phyloP scores from a whole-genome alignment of 1,140 invertebrate genomes.

The Gryllus bimaculatus region DNA sequence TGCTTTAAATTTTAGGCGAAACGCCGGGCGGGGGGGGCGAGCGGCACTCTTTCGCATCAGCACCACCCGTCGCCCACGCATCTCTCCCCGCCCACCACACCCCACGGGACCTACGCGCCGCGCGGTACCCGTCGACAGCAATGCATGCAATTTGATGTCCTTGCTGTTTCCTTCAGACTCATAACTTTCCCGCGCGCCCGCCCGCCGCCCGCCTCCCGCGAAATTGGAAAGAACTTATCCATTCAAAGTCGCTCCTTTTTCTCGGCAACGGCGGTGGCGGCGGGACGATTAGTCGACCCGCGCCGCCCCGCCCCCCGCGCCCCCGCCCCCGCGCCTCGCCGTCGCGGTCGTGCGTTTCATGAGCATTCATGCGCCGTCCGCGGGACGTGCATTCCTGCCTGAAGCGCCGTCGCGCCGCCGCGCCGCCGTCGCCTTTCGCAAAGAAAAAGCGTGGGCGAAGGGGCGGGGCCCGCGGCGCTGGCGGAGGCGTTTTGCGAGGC shows the following conservation, averaged over 20 bases:
- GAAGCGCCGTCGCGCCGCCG: background rate
- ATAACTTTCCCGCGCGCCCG: background rate
- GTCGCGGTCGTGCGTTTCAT: background rate
- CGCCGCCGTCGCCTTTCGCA: too few relatives aligned
- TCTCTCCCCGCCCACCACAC: too few relatives aligned
- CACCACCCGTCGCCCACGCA: too few relatives aligned
- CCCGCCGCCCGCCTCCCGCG: background rate
- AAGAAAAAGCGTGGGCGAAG: too few relatives aligned
- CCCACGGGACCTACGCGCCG: too few relatives aligned
- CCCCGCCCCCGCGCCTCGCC: too few relatives aligned
- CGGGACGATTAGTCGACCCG: background rate
- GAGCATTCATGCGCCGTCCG: background rate
- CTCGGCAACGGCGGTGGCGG: background rate
- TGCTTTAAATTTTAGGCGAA: too few relatives aligned
- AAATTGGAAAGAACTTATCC: slow-evolving; percentile 5
- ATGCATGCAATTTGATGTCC: background rate
- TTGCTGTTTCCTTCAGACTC: background rate
- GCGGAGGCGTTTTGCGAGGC: too few relatives aligned
- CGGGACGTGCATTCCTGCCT: background rate
- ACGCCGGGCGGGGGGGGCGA: too few relatives aligned
- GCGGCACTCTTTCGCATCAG: too few relatives aligned
- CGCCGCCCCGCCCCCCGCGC: too few relatives aligned
- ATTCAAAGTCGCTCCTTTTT: slow-evolving; percentile 1
- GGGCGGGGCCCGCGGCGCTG: too few relatives aligned
- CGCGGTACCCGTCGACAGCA: background rate